Evolutionary conservation across 2,797 vertebrate species (phyloP).

Genomic region (Hoplostethus mediterraneus): DNA sequence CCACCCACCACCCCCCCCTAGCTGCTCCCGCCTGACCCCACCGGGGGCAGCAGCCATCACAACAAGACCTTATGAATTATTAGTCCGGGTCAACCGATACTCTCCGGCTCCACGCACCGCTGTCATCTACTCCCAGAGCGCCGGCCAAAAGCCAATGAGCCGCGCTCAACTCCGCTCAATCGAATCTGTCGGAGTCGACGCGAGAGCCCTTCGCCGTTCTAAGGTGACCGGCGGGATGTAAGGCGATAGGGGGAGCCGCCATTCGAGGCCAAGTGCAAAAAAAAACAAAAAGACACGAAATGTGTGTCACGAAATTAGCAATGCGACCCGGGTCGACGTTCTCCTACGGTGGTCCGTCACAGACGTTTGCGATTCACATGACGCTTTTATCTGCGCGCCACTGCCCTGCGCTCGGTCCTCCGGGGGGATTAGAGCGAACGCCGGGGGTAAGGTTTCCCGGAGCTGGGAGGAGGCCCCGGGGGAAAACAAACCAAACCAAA

Average conservation of each 20-base stretch:
- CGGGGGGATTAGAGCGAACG: conserved; percentile 68
- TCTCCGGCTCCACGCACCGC: conserved; percentile 60
- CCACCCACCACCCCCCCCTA: conserved; percentile 8
- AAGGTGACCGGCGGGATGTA: conserved; percentile 68
- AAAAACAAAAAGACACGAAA: too few relatives aligned
- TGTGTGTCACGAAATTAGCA: conserved; percentile 67
- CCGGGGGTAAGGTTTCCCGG: conserved; percentile 67
- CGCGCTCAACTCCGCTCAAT: conserved; percentile 68
- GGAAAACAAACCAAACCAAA: conserved; percentile 76
- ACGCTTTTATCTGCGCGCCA: conserved; percentile 64
- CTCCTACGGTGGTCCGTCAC: conserved; percentile 69
- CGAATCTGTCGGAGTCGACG: conserved; percentile 65
- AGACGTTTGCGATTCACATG: conserved; percentile 68
- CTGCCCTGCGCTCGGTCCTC: conserved; percentile 59
- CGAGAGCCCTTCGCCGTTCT: conserved; percentile 59
- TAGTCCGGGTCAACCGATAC: conserved; percentile 79
- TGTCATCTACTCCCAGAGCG: conserved; percentile 62
- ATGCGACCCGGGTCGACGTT: conserved; percentile 43
- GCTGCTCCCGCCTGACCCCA: conserved; percentile 66
- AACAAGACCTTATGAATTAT: conserved; percentile 81
- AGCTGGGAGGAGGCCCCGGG: conserved; percentile 64
- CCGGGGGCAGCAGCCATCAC: conserved; percentile 68
- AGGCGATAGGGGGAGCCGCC: conserved; percentile 55
- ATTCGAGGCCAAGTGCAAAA: conserved; percentile 55
- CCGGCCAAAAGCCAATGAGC: conserved; percentile 73